Evolutionary conservation across 2,888 invertebrate species (phyloP).

Genomic region (Leptinotarsa rubiginosa): DNA sequence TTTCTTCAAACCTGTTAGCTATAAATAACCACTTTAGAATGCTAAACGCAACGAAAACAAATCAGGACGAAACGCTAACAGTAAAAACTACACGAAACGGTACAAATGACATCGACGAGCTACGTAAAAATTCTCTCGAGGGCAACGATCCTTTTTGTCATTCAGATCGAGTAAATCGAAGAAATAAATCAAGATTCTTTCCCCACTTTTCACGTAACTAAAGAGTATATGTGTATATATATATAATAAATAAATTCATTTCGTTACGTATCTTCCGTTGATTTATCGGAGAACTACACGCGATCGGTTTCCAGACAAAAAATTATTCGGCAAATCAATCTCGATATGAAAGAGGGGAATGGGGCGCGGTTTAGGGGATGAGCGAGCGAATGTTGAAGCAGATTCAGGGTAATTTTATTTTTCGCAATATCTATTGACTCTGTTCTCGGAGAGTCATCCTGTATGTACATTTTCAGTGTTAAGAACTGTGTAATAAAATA

Average conservation of each 20-base stretch:
- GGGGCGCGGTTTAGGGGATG: too few relatives aligned
- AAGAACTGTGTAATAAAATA: too few relatives aligned
- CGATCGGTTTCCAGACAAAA: slow-evolving; percentile 10
- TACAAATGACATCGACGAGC: slow-evolving; percentile 3
- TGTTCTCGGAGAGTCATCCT: too few relatives aligned
- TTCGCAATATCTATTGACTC: too few relatives aligned
- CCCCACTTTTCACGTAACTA: slow-evolving; percentile 1
- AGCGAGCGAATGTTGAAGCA: too few relatives aligned
- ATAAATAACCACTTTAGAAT: neutral
- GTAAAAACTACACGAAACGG: slow-evolving; percentile 4
- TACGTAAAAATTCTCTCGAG: neutral
- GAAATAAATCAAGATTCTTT: slow-evolving; percentile 11
- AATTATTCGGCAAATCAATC: neutral
- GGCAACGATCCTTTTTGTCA: slow-evolving; percentile 4
- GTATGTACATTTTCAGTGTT: too few relatives aligned
- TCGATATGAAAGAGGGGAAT: neutral
- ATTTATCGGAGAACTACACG: slow-evolving; percentile 9
- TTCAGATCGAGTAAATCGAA: slow-evolving; percentile 1
- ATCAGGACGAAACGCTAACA: neutral
- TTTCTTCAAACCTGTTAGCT: too few relatives aligned
- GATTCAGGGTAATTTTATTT: too few relatives aligned
- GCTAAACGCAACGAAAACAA: neutral
- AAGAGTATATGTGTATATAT: slow-evolving; percentile 1
- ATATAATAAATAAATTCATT: slow-evolving; percentile 15
- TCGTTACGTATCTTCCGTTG: slow-evolving; percentile 7